A percentile compares a stretch with the other conserved stretches of the same genome.
These are phyloP conservation scores for Oasisia sp. DNA, from an alignment of 2,888 invertebrate genomes.

Conservation along the genomic window DNA sequence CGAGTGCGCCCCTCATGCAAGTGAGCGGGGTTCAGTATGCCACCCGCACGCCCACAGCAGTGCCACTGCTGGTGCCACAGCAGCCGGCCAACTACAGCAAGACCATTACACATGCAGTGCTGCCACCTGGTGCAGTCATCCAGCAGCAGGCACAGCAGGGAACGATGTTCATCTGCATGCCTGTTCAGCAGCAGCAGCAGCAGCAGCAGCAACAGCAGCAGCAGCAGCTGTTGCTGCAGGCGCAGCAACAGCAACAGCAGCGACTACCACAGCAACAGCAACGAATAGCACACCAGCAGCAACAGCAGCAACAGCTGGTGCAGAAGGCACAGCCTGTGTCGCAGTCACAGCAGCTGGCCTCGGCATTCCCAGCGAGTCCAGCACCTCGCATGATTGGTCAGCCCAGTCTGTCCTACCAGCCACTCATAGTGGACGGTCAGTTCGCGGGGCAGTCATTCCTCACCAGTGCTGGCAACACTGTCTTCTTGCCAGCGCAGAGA, in stretches of 20 bases:
- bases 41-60: neutral
- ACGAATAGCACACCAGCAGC: neutral
- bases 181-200: neutral
- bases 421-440: neutral
- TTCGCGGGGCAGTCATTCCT: neutral
- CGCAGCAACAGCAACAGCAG: neutral
- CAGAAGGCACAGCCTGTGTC: neutral
- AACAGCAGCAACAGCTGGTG: neutral
- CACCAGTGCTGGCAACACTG: neutral
- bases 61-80: neutral
- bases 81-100: neutral
- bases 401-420: neutral
- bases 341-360: neutral
- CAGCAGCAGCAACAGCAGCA: neutral
- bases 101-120: neutral
- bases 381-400: neutral
- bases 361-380: neutral
- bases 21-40: neutral
- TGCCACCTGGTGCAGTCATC: slow-evolving; percentile 1
- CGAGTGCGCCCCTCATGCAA: neutral
- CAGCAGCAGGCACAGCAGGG: neutral
- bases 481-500: neutral
- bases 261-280: neutral
- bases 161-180: neutral
- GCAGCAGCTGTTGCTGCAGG: neutral